These are phyloP conservation scores for Hemithea aestivaria DNA, from an alignment of 2,888 invertebrate genomes.

Conservation along the genomic window DNA sequence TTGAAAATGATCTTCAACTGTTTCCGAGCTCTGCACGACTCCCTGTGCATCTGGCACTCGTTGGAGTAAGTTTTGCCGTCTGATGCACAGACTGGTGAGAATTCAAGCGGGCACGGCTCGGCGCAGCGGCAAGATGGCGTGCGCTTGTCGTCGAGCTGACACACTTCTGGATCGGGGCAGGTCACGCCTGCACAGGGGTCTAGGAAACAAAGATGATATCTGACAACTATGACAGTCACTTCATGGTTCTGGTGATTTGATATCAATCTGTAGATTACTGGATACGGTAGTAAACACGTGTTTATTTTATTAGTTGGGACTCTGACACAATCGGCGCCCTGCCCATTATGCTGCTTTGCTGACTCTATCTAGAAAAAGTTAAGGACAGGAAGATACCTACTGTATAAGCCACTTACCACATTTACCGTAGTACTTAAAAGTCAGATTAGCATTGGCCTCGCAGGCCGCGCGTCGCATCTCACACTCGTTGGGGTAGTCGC, in stretches of 20 bases:
- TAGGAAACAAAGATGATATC: slow-evolving; percentile 43
- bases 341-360: no score
- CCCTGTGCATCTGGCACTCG: slow-evolving; percentile 89
- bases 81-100: slow-evolving; percentile 87
- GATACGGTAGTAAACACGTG: background rate
- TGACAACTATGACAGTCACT: background rate
- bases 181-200: slow-evolving; percentile 91
- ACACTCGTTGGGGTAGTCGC: slow-evolving; percentile 91
- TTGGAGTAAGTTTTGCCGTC: slow-evolving; percentile 91
- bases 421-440: slow-evolving; percentile 89
- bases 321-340: no score
- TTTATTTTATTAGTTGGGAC: no score
- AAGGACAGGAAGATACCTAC: no score
- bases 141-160: slow-evolving; percentile 88
- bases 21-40: slow-evolving; percentile 88
- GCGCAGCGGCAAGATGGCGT: slow-evolving; percentile 90
- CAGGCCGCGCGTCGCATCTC: slow-evolving; percentile 90
- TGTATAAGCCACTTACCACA: slow-evolving; percentile 88
- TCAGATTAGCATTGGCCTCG: slow-evolving; percentile 84
- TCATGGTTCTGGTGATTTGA: no score
- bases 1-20: slow-evolving; percentile 88
- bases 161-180: slow-evolving; percentile 90
- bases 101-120: slow-evolving; percentile 87
- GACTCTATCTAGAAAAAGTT: no score
- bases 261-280: no score